Base-by-base conservation (phyloP, 2,888 invertebrate species). In the Melipona beecheii region DNA sequence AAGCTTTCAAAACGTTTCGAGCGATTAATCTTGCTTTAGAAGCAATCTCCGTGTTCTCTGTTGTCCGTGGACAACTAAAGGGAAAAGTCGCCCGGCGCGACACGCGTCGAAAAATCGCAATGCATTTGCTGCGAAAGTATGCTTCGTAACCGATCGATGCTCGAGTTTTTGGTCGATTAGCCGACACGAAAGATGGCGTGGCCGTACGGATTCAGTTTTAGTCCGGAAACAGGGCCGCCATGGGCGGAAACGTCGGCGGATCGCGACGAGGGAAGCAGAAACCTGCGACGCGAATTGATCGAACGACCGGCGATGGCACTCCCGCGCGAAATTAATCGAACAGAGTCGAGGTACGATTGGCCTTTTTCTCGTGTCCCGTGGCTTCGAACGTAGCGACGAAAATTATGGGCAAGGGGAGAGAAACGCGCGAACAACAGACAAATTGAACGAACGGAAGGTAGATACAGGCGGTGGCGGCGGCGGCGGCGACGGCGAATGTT, bases 191-290 rank as follows among this genome's bases (percentile, higher is more conserved):
- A 83, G 69, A 2, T 36, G 60, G 31, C 50, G 68, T 62, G 54
- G 66, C 19, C 66, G 83, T 78, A 83, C 74, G 64, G 65, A 83
- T 84, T 84, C 70, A 71, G 82, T 74, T 82, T 83, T 81, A 81
- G 56, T 43, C 71, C 82, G 75, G 75, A 83, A 83, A 75, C 81
- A 75, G 52, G 62, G 58, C 52, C 70, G 50, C 36, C 36, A 52
- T 58, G 31, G 54, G n/a, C 31, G 79, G 62, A 72, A 79, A 50
- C 73, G 79, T 66, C 75, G 80, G 31, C 49, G 58, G 75, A 81
- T 75, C 81, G 81, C 65, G 58, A 54, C 31, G 71, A 50, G 50
- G 31, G 50, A 66, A 62, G 58, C 70, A 52, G 27, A 60, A 70
- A 70, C 70, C 17, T 31, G 68, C 27, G 68, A 78, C 75, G 58